Evolutionary conservation across 2,888 invertebrate genomes (phyloP).

Genomic region (Ptycholaimellus sp.): DNA sequence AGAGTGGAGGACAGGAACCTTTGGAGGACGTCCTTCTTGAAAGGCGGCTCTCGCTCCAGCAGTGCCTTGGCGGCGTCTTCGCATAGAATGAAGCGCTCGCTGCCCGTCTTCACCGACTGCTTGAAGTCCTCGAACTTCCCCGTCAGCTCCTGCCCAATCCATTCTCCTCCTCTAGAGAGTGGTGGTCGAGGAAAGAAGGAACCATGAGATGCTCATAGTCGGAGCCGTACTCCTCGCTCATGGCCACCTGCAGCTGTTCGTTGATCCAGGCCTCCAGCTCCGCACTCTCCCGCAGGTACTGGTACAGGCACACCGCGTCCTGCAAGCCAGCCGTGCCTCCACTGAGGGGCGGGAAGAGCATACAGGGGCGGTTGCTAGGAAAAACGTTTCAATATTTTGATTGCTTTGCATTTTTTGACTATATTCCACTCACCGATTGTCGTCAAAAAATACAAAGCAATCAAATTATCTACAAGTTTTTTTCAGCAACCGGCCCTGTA

Average conservation of each 20-base stretch:
- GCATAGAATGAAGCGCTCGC: constrained; percentile 66
- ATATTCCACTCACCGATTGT: too few relatives aligned
- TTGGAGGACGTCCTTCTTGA: constrained; percentile 56
- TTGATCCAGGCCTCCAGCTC: constrained; percentile 75
- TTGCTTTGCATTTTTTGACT: too few relatives aligned
- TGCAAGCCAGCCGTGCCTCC: too few relatives aligned
- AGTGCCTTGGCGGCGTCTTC: constrained; percentile 68
- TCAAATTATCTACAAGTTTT: too few relatives aligned
- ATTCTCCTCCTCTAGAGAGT: not conserved
- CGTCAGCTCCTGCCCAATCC: constrained; percentile 41
- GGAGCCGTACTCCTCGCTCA: constrained; percentile 74
- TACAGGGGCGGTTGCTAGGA: too few relatives aligned
- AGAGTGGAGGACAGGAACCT: too few relatives aligned
- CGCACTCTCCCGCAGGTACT: constrained; percentile 64
- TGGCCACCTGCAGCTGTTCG: constrained; percentile 63
- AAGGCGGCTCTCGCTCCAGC: constrained; percentile 56
- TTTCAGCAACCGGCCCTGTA: too few relatives aligned
- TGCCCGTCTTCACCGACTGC: constrained; percentile 62
- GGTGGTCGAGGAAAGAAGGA: not conserved
- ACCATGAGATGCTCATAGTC: constrained; percentile 37
- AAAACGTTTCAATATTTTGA: too few relatives aligned
- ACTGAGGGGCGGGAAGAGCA: too few relatives aligned
- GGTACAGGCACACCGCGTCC: constrained; percentile 67
- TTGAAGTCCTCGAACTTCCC: constrained; percentile 78
- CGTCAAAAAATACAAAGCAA: too few relatives aligned